phyloP scores from a whole-genome alignment of 2,797 vertebrate species.

The Pseudochirops corinnae region DNA sequence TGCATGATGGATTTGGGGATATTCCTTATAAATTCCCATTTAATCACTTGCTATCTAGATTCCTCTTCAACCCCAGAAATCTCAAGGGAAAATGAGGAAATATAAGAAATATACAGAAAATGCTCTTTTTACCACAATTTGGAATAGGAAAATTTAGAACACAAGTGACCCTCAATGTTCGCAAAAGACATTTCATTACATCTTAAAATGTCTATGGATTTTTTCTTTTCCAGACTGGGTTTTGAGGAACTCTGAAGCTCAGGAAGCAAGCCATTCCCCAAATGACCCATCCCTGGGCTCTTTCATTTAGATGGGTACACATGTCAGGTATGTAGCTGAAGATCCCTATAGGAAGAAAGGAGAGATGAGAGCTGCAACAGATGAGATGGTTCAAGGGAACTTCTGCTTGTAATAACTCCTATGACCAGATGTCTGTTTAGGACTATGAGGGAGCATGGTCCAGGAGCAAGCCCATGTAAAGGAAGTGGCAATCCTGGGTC shows the following conservation, averaged over 20 bases:
- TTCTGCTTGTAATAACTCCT: background rate
- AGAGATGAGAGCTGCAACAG: background rate
- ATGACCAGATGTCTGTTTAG: background rate
- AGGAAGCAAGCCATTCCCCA: background rate
- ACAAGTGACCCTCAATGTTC: background rate
- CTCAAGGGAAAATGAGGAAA: background rate
- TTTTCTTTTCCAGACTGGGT: background rate
- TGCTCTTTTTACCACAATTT: background rate
- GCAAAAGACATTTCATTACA: background rate
- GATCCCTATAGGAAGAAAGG: background rate
- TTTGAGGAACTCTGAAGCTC: background rate
- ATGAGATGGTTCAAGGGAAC: background rate
- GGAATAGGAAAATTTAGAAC: background rate
- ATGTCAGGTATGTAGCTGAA: background rate
- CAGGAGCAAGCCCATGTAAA: background rate
- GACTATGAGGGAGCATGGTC: background rate
- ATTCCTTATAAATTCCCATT: background rate
- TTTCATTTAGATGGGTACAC: background rate
- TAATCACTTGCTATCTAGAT: background rate
- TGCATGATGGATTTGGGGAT: background rate
- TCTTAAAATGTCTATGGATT: background rate
- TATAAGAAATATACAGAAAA: background rate
- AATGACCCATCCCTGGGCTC: background rate
- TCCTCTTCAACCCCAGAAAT: background rate
- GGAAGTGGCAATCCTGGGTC: background rate